Evolutionary conservation across 2,888 invertebrate genomes (phyloP).

Genomic region (Euspilapteryx auroguttella): DNA sequence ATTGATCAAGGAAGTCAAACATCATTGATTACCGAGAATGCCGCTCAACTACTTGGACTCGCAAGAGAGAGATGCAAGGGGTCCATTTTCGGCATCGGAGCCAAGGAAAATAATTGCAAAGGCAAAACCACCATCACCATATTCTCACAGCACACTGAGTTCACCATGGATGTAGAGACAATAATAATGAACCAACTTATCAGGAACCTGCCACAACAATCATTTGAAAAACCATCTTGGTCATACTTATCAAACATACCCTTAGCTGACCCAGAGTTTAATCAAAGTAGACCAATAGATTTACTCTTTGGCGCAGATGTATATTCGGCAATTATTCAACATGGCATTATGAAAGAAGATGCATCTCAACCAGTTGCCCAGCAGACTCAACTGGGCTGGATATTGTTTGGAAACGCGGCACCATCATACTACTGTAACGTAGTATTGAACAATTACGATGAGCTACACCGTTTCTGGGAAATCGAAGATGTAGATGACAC

Average conservation of each 20-base stretch:
- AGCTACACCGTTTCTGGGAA: slow-evolving; percentile 5
- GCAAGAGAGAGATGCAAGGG: no score
- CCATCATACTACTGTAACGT: slow-evolving; percentile 6
- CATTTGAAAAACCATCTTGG: slow-evolving; percentile 8
- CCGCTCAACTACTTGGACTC: no score
- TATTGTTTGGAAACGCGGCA: slow-evolving; percentile 7
- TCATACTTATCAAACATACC: slow-evolving; percentile 6
- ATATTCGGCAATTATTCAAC: slow-evolving; percentile 6
- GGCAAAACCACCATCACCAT: no score
- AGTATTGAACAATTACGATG: slow-evolving; percentile 4
- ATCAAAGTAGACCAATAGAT: no score
- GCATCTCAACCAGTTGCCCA: slow-evolving; percentile 9
- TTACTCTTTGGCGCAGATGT: slow-evolving; percentile 9
- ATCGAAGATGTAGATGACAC: slow-evolving; percentile 3
- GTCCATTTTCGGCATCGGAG: no score
- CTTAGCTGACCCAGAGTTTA: slow-evolving; percentile 10
- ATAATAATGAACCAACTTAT: slow-evolving; percentile 8
- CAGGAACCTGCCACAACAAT: slow-evolving; percentile 4
- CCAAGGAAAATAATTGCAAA: no score
- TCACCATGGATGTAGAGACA: slow-evolving; percentile 4
- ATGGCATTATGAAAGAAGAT: slow-evolving; percentile 5
- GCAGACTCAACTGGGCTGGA: slow-evolving; percentile 11
- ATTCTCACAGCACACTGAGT: slow-evolving; percentile 5
- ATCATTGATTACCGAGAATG: no score
- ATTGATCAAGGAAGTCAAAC: no score